Percentiles rank a stretch among this genome's conserved stretches.
These are phyloP conservation scores for Planococcus citri DNA, from an alignment of 1,140 invertebrate genomes.

Conservation along the genomic window DNA sequence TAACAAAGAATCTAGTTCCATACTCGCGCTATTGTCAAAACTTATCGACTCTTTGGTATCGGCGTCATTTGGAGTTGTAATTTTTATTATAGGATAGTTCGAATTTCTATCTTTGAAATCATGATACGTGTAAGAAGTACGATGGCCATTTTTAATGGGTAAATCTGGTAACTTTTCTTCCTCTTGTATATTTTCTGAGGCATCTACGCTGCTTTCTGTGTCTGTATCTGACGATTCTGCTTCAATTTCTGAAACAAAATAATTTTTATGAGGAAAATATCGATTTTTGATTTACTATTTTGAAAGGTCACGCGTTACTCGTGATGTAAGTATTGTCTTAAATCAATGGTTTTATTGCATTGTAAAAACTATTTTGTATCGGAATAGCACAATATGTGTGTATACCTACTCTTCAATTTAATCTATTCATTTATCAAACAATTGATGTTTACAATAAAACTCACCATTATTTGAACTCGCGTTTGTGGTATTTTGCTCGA, in stretches of 20 bases:
- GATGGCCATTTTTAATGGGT: background rate
- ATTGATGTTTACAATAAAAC: too few species aligned
- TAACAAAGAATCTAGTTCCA: background rate
- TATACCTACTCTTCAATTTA: too few species aligned
- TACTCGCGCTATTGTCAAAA: background rate
- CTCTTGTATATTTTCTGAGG: background rate
- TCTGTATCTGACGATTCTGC: background rate
- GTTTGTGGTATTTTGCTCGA: background rate
- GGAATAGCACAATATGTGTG: too few species aligned
- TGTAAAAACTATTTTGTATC: too few species aligned
- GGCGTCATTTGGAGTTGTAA: background rate
- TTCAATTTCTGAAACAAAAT: background rate
- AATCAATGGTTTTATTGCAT: too few species aligned
- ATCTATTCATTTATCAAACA: too few species aligned
- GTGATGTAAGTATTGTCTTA: too few species aligned
- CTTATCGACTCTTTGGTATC: background rate
- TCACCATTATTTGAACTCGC: too few species aligned
- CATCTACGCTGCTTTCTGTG: background rate
- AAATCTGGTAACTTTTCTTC: constrained; percentile 3
- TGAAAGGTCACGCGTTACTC: too few species aligned
- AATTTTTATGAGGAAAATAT: too few species aligned
- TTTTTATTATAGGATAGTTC: background rate
- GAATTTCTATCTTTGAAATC: background rate
- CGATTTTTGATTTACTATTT: too few species aligned
- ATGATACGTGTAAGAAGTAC: background rate